A percentile compares a stretch with the other conserved stretches of the same genome.
Evolutionary conservation across 2,113 vertebrate genomes (phyloP).

Genomic region (Daubentonia madagascariensis): DNA sequence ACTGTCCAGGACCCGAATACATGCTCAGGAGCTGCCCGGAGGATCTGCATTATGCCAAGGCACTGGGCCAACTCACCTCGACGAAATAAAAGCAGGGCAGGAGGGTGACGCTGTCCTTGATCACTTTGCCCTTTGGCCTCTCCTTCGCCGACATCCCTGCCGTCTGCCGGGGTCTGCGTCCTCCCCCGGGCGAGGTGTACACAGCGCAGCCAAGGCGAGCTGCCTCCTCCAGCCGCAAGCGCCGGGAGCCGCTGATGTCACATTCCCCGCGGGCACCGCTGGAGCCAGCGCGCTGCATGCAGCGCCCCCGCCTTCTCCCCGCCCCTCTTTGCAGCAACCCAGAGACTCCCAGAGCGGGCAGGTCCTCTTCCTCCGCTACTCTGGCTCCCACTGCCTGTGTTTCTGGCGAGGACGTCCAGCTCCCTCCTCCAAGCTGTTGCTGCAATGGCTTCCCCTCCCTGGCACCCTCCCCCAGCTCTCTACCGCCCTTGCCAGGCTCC

Average conservation of each 20-base stretch:
- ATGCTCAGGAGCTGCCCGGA: neutral
- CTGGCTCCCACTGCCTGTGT: neutral
- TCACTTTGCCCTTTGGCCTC: slow-evolving; percentile 86
- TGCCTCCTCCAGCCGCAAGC: slow-evolving; percentile 70
- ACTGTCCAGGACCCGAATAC: neutral
- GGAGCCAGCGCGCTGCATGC: slow-evolving; percentile 74
- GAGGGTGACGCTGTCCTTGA: slow-evolving; percentile 96
- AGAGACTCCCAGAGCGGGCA: neutral
- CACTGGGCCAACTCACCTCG: slow-evolving; percentile 88
- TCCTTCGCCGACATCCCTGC: slow-evolving; percentile 93
- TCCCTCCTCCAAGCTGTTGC: slow-evolving; percentile 70
- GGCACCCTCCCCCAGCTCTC: slow-evolving; percentile 1
- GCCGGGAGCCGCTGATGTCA: slow-evolving; percentile 78
- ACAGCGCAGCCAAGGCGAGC: slow-evolving; percentile 58
- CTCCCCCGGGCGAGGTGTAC: slow-evolving; percentile 67
- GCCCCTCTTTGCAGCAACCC: slow-evolving; percentile 63
- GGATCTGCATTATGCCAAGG: slow-evolving; percentile 62
- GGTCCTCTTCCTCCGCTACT: neutral
- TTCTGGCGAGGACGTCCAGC: neutral
- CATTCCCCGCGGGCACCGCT: slow-evolving; percentile 79
- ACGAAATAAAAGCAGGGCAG: slow-evolving; percentile 99
- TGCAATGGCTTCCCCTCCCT: slow-evolving; percentile 60
- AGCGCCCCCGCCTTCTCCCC: slow-evolving; percentile 57
- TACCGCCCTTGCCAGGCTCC: slow-evolving; percentile 31
- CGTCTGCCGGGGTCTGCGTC: slow-evolving; percentile 11